Conservation (phyloP, 2,113 vertebrate species). For the Gasterosteus nipponicus region DNA sequence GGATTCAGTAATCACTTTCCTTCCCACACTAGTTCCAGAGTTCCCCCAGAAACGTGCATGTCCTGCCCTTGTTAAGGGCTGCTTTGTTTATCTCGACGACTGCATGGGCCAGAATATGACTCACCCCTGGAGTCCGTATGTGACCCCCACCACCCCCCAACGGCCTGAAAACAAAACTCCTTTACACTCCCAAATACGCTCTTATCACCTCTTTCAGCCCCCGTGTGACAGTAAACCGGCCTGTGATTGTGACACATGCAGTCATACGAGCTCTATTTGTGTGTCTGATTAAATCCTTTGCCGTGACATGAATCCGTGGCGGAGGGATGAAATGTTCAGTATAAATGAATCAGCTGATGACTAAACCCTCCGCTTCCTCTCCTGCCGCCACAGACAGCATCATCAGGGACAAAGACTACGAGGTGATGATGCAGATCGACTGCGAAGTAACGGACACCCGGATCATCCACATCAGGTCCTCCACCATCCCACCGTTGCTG, state of each 20-base stretch:
- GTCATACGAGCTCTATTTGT: not conserved
- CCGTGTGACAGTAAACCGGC: not conserved
- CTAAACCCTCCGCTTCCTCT: not conserved
- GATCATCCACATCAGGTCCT: conserved; percentile 93
- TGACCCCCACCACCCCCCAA: conserved; percentile 30
- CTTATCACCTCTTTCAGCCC: conserved; percentile 7
- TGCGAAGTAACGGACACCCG: conserved; percentile 95
- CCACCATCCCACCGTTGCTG: conserved; percentile 88
- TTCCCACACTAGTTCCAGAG: conserved; percentile 13
- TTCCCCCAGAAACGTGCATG: conserved; percentile 48
- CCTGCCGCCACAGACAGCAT: conserved; percentile 86
- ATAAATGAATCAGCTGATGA: conserved; percentile 1
- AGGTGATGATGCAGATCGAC: conserved; percentile 99
- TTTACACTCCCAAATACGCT: conserved; percentile 2
- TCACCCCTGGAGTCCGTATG: conserved; percentile 67
- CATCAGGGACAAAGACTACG: conserved; percentile 89
- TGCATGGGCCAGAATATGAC: conserved; percentile 67
- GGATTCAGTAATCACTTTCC: conserved; percentile 1
- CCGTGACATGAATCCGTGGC: not conserved
- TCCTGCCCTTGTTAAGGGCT: conserved; percentile 52
- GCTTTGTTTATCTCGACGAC: conserved; percentile 68
- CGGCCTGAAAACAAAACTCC: conserved; percentile 10
- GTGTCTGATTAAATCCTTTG: not conserved
- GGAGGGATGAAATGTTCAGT: not conserved
- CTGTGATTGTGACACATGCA: not conserved